A percentile compares a stretch with the other conserved stretches of the same genome.
Evolutionary conservation across 2,888 invertebrate genomes (phyloP).

Genomic region (Tiphia femorata): DNA sequence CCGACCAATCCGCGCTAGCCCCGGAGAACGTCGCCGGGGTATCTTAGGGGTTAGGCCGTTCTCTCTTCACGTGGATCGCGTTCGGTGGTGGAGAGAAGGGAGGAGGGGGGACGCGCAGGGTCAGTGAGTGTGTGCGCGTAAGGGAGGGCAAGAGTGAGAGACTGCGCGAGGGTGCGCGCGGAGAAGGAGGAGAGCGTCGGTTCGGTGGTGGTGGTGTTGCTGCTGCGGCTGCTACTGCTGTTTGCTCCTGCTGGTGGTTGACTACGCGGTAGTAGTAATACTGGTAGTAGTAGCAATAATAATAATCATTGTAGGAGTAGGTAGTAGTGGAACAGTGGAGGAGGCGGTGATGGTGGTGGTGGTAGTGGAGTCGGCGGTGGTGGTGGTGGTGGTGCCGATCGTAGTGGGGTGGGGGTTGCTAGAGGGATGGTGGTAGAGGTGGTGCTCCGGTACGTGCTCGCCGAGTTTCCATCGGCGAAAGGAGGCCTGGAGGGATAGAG

Average conservation of each 20-base stretch:
- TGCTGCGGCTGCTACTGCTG: background rate
- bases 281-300: background rate
- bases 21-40: too few relatives aligned
- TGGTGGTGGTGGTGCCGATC: background rate
- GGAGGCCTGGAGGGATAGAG: background rate
- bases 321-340: too few relatives aligned
- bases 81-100: background rate
- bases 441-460: background rate
- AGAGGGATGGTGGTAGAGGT: background rate
- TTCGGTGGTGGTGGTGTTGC: constrained; percentile 1
- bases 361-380: too few relatives aligned
- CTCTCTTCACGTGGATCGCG: constrained; percentile 2
- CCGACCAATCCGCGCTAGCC: too few relatives aligned
- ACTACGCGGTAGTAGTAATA: background rate
- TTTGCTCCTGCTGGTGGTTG: background rate
- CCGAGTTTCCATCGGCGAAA: background rate
- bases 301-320: too few relatives aligned
- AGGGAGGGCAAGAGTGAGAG: constrained; percentile 11
- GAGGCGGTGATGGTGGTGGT: background rate
- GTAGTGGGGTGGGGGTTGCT: background rate
- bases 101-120: constrained; percentile 11
- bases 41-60: too few relatives aligned
- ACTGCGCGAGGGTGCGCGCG: constrained; percentile 5
- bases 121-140: constrained; percentile 4
- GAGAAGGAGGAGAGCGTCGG: constrained; percentile 7